Conservation (phyloP, 2,113 vertebrate species). For the Trogon melanurus region DNA sequence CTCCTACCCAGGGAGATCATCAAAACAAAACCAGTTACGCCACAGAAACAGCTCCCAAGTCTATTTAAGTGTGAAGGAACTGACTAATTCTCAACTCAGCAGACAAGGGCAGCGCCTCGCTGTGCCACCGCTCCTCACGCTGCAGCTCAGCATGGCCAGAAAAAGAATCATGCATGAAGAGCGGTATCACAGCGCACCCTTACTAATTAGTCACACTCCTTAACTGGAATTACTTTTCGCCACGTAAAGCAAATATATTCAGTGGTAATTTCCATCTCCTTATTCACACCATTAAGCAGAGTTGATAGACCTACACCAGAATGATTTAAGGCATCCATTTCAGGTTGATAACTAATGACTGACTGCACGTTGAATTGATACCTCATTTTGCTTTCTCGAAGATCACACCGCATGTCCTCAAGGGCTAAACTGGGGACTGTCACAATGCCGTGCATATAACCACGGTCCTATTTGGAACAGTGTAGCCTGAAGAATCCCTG, state of each 20-base stretch:
- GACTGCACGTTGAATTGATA: background rate
- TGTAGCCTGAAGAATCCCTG: background rate
- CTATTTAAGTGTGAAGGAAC: background rate
- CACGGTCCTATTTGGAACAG: background rate
- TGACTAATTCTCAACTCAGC: background rate
- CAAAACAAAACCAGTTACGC: background rate
- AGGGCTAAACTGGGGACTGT: background rate
- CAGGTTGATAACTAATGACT: background rate
- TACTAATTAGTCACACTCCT: background rate
- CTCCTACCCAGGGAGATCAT: conserved; percentile 52
- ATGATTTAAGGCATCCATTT: background rate
- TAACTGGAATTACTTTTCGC: background rate
- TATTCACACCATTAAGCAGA: background rate
- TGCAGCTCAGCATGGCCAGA: background rate
- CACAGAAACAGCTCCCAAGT: background rate
- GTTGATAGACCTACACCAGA: background rate
- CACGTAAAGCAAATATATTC: background rate
- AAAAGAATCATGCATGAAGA: background rate
- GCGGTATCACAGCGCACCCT: background rate
- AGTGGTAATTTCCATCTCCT: background rate
- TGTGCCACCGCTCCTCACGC: background rate
- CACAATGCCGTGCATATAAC: background rate
- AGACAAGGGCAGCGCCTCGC: background rate
- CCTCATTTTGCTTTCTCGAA: background rate
- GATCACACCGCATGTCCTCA: background rate